Conservation (phyloP, 2,113 vertebrate genomes). For the Chamaetylas fuelleborni region DNA sequence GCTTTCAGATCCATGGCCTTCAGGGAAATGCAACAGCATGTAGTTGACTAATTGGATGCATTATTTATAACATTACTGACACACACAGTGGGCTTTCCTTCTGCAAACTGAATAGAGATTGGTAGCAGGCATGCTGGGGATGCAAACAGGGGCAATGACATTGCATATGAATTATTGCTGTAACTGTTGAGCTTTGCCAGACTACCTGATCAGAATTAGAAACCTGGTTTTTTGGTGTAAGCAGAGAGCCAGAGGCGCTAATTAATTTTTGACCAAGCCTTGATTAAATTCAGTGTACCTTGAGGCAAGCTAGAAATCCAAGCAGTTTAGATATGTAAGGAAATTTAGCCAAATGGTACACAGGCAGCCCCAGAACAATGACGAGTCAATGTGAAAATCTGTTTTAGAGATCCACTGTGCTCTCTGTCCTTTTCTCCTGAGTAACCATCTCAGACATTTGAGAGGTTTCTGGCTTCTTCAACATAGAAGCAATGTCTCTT, state of each 20-base stretch:
- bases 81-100: not conserved
- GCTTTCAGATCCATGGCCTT: not conserved
- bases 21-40: not conserved
- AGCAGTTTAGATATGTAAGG: not conserved
- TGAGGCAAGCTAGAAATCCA: not conserved
- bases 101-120: not conserved
- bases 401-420: not conserved
- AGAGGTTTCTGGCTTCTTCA: not conserved
- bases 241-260: not conserved
- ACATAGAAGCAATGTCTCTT: not conserved
- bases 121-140: not conserved
- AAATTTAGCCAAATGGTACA: not conserved
- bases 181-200: not conserved
- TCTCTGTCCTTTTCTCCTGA: not conserved
- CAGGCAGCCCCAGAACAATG: not conserved
- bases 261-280: not conserved
- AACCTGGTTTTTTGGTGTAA: not conserved
- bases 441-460: not conserved
- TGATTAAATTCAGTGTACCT: slow-evolving; percentile 4
- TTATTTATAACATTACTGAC: slow-evolving; percentile 29
- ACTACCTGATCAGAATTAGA: not conserved
- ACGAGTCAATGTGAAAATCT: not conserved
- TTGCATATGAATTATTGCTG: not conserved
- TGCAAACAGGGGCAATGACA: not conserved
- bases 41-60: slow-evolving; percentile 29